phyloP scores from a whole-genome alignment of 2,797 vertebrate genomes.

The Phoxinus dragarum region DNA sequence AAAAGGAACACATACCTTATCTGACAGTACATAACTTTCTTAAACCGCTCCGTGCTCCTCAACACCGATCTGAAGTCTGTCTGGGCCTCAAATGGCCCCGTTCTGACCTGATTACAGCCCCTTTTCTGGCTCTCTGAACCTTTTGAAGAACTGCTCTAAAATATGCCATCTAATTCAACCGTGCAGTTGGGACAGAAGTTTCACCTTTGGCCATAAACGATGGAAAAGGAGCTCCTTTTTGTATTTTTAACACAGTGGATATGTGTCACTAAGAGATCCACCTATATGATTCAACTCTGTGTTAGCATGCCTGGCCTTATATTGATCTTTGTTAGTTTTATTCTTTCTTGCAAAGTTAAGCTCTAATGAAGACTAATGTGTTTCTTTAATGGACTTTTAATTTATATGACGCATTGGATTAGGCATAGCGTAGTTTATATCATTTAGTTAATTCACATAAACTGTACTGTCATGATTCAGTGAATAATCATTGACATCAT shows the following conservation, averaged over 20 bases:
- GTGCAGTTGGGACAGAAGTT: slow-evolving; percentile 3
- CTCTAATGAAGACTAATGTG: slow-evolving; percentile 4
- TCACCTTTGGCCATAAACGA: slow-evolving; percentile 51
- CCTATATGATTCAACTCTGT: slow-evolving; percentile 43
- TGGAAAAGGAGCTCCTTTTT: slow-evolving; percentile 44
- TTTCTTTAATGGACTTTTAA: neutral
- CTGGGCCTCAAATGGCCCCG: slow-evolving; percentile 49
- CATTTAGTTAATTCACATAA: neutral
- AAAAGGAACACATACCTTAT: slow-evolving; percentile 62
- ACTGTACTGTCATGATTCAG: no score
- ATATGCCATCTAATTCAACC: slow-evolving; percentile 32
- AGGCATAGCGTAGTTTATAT: neutral
- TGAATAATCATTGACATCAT: neutral
- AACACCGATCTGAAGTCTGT: slow-evolving; percentile 66
- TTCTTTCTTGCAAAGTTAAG: neutral
- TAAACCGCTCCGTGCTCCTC: slow-evolving; percentile 57
- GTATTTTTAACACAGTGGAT: slow-evolving; percentile 44
- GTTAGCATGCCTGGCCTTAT: slow-evolving; percentile 37
- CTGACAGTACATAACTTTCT: slow-evolving; percentile 62
- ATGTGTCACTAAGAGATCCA: neutral
- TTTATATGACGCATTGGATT: neutral
- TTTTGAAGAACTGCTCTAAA: slow-evolving; percentile 58
- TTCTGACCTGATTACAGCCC: slow-evolving; percentile 60
- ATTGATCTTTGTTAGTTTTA: slow-evolving; percentile 15
- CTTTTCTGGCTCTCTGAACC: slow-evolving; percentile 49